Evolutionary conservation across 1,140 invertebrate genomes (phyloP), one percentile per base, ranked within the genome.

Genomic region (Potamilus streckersoni): DNA sequence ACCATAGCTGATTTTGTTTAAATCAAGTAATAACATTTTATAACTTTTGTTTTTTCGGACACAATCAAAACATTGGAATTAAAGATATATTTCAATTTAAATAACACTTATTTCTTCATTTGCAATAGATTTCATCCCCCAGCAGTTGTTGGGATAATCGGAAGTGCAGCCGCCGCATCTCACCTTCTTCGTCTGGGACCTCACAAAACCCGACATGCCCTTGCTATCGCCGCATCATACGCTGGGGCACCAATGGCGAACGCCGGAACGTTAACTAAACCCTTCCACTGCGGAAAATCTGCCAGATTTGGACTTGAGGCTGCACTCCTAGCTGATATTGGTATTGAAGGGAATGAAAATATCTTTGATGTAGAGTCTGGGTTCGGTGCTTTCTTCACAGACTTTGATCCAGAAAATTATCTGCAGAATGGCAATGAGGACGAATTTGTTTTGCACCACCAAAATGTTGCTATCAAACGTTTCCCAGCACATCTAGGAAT

Each of bases 201-300:
- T 5, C 68, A 61, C 62, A 82, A 84, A 70, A 79, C 80, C 56
- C 69, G 80, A 55, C 81, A 84, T 31, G 83, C 85, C 13, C 69
- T 86, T 19, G 84, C 84, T 14, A 84, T 86, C 27, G 85, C 85
- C 15, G 80, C 85, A 3, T 86, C 85, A 15, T 86, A 84, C 65
- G 84, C 85, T 56, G 85, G 85, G 8, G 85, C 85, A 23, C 85
- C 85, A 13, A 85, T 86, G 85, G 85, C 85, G 16, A 86, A 86
- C 64, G 85, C 85, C n/a, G 85, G 85, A 19, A 86, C 85, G 11
- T 81, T 78, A 20, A 84, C 84, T 15, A 86, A 86, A 74, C 85
- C 85, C 17, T 71, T 86, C 38, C 85, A 86, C 71, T 69, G 83
- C 23, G 85, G 82, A 19, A 86, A 86, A 73, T 80, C 85, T 23